Evolutionary conservation across 2,113 vertebrate species (phyloP), one percentile per base, ranked within the genome.

Genomic region (Euleptes europaea): DNA sequence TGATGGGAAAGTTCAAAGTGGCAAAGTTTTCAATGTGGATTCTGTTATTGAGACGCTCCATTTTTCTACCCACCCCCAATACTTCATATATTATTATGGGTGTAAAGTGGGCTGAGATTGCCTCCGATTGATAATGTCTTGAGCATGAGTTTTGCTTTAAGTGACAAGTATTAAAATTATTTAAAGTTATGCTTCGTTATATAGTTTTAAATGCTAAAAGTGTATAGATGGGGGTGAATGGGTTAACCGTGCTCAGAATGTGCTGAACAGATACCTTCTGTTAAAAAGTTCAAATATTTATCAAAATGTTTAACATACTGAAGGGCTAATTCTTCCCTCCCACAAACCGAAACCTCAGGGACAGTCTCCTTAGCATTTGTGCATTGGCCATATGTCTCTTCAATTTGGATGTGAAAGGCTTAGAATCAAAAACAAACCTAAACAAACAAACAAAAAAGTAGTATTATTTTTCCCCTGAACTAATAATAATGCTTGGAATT

Each of bases 1-100:
- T 93, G 92, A 94, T 93, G 94, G 94, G 95, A 95, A 95, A 95
- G 94, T 96, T 97, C 94, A 95, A 96, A 95, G 94, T 89, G 90
- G 90, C 94, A 92, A 93, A 92, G 85, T 94, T 94, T 90, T 89
- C 88, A 91, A 57, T 95, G 93, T 91, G 89, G 86, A 95, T 95
- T 95, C 94, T 95, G 84, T 95, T 94, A 92, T 84, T 78, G 86
- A 92, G 85, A 70, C 83, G 78, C 89, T 86, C 79, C 83, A 69
- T 70, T 66, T 21, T 87, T 28, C 84, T 40, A n/a, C 14, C 78
- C 15, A 51, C 57, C 74, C 42, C 35, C 65, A 72, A 74, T 80
- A 74, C 81, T 90, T 38, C 84, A 91, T 95, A 78, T 80, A 87
- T 82, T 85, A 92, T 40, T 28, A 71, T 15, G 83, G 35, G 19